phyloP scores from a whole-genome alignment of 2,888 invertebrate genomes.

The Ferdinandea cuprea region DNA sequence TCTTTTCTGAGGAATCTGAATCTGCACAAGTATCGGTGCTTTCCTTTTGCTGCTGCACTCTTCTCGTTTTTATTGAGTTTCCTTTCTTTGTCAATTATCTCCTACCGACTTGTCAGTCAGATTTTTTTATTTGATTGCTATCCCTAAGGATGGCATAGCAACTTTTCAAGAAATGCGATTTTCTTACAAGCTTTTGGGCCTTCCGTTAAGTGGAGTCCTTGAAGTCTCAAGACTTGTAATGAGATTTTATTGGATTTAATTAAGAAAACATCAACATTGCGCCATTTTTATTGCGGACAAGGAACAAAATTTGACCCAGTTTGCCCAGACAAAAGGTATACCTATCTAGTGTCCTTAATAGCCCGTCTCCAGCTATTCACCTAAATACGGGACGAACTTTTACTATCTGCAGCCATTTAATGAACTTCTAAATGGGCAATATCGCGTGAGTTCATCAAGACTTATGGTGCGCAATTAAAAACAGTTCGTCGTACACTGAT shows the following conservation, averaged over 20 bases:
- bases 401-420: constrained; percentile 26
- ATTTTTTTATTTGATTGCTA: not conserved
- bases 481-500: constrained; percentile 59
- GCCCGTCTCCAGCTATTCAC: not conserved
- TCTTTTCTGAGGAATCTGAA: constrained; percentile 40
- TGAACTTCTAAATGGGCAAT: constrained; percentile 57
- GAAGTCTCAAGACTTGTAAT: too few relatives aligned
- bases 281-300: not conserved
- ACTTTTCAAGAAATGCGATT: not conserved
- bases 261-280: too few relatives aligned
- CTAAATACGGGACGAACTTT: not conserved
- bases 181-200: too few relatives aligned
- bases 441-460: constrained; percentile 54
- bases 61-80: constrained; percentile 37
- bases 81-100: constrained; percentile 39
- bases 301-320: constrained; percentile 10
- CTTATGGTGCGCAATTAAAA: constrained; percentile 66
- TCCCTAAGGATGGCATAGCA: too few relatives aligned
- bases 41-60: not conserved
- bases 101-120: constrained; percentile 45
- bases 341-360: not conserved
- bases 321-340: constrained; percentile 23
- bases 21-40: constrained; percentile 20
- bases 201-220: too few relatives aligned
- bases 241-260: too few relatives aligned